phyloP scores from a whole-genome alignment of 2,888 invertebrate species.

The Pristionchus arcanus region DNA sequence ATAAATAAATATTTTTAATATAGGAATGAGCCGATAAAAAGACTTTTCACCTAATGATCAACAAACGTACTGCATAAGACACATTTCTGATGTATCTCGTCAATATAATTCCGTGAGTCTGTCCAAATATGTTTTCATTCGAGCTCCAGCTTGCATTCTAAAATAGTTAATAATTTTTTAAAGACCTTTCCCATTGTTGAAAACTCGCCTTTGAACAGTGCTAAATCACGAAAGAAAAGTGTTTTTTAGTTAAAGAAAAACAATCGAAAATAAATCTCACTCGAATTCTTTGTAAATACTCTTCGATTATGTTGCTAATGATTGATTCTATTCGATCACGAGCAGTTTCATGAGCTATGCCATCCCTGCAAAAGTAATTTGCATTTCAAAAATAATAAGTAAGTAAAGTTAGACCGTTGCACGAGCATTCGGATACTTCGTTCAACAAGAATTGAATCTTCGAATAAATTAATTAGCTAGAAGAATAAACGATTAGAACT shows the following conservation, averaged over 20 bases:
- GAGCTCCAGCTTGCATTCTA: background rate
- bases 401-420: background rate
- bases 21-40: no score
- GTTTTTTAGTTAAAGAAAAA: no score
- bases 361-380: background rate
- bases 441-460: no score
- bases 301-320: background rate
- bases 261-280: background rate
- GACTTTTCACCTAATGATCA: no score
- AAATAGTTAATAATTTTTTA: no score
- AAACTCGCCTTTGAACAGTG: no score
- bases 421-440: no score
- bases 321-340: background rate
- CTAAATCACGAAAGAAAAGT: no score
- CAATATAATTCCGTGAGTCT: background rate
- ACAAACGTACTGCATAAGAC: background rate
- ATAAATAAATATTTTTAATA: no score
- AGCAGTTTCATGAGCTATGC: background rate
- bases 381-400: background rate
- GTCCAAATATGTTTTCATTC: background rate
- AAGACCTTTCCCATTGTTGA: no score
- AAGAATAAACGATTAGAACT: no score
- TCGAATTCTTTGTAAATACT: background rate
- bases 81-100: background rate
- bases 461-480: background rate